phyloP scores from a whole-genome alignment of 2,797 vertebrate species.

The Falco berigora region DNA sequence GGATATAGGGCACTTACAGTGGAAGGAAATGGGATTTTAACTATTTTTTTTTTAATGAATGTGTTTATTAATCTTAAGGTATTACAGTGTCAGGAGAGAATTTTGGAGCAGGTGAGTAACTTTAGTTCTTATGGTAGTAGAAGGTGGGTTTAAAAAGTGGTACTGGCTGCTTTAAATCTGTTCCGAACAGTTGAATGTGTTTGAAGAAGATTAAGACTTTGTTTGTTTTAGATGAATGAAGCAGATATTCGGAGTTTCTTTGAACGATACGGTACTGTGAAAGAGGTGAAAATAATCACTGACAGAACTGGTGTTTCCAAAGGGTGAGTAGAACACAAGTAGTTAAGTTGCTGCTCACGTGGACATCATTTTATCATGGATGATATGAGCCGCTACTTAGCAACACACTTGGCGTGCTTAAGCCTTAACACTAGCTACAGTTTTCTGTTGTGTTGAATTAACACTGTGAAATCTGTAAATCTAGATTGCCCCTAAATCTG shows the following conservation, averaged over 20 bases:
- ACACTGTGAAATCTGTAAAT: background rate
- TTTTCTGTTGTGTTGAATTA: background rate
- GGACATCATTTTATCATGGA: background rate
- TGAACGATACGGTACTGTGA: constrained; percentile 82
- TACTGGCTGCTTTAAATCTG: background rate
- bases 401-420: background rate
- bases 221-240: constrained; percentile 81
- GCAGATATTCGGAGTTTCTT: constrained; percentile 89
- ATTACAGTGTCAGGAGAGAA: background rate
- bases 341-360: background rate
- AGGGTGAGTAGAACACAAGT: constrained; percentile 78
- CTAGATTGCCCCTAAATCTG: background rate
- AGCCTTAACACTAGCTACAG: background rate
- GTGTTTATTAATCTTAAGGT: background rate
- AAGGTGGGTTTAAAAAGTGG: background rate
- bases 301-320: constrained; percentile 91
- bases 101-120: background rate
- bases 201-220: background rate
- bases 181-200: background rate
- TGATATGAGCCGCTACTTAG: background rate
- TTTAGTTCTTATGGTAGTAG: background rate
- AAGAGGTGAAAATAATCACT: constrained; percentile 95
- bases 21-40: background rate
- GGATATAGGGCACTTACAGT: fast-evolving
- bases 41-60: background rate